Evolutionary conservation across 2,797 vertebrate species (phyloP), one percentile per base, ranked within the genome.

Genomic region (Enteromius radiatus): DNA sequence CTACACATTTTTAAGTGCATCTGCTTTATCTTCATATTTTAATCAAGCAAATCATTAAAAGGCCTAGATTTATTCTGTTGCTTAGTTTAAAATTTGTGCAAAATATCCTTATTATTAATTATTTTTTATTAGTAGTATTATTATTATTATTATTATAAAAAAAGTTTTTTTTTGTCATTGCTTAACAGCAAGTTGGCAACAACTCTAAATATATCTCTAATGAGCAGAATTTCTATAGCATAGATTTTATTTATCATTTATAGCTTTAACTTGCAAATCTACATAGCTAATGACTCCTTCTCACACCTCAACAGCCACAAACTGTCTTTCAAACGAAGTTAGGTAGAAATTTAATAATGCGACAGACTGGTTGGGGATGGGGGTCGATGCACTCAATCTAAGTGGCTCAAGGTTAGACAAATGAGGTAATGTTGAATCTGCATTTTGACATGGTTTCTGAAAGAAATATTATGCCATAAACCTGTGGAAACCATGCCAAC

Each of bases 401-500:
- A 54, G 49, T 56, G 49, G 52, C 49, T 56, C 71, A 75, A 74
- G 71, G 28, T 56, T 52, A 41, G 52, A n/a, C 19, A 45, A 64
- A 65, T 78, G 26, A 71, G 52, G 52, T 19, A 52, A 80, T 47
- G 67, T 71, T 70, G 52, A 11, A 33, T 56, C 17, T 54, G n/a
- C 5, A 70, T 68, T 79, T 69, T 79, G 15, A 56, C 47, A 56
- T 3, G n/a, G 31, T 38, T 36, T 21, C 77, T 28, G 5, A 26
- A 69, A 28, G 33, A 10, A 43, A 54, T 12, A 54, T 41, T 52
- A 71, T n/a, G 52, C 38, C 78, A 71, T 21, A 23, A n/a, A 56
- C 67, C 52, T 71, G 26, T 80, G 52, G 67, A 71, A 71, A 31
- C 36, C 17, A 21, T 33, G 28, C 6, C 19, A 36, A 68, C 23